Conservation (phyloP, 2,888 invertebrate species). For the Machimus rusticus region DNA sequence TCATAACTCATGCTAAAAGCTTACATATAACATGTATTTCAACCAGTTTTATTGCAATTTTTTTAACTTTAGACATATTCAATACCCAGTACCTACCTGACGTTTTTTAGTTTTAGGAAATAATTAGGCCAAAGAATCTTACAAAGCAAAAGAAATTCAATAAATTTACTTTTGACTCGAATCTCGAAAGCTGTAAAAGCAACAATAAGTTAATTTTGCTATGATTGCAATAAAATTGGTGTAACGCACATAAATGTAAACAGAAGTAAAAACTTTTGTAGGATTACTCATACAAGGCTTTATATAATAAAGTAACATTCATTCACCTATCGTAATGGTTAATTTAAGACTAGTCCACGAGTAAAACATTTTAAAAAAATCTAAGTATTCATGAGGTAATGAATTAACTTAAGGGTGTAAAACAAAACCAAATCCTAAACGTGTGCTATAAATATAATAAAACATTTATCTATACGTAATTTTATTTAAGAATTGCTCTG, state of each 20-base stretch:
- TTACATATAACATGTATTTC: neutral
- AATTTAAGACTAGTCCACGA: constrained; percentile 24
- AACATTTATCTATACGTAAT: neutral
- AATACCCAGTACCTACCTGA: neutral
- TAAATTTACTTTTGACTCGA: neutral
- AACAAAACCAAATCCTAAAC: constrained; percentile 36
- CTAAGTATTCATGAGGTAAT: neutral
- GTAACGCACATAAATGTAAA: constrained; percentile 3
- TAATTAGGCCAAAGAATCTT: neutral
- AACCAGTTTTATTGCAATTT: neutral
- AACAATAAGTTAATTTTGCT: neutral
- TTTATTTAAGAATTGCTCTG: neutral
- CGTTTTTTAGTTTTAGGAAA: neutral
- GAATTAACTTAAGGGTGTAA: neutral
- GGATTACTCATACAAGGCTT: constrained; percentile 4
- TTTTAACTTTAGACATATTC: neutral
- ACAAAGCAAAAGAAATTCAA: neutral
- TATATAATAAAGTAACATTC: neutral
- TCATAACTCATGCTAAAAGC: neutral
- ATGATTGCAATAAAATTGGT: neutral
- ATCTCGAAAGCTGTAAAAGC: neutral
- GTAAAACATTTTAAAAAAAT: neutral
- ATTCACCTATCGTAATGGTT: constrained; percentile 33
- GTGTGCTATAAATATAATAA: constrained; percentile 16
- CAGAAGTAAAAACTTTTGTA: neutral